Evolutionary conservation across 2,113 vertebrate species (phyloP).

Genomic region (Puntigrus tetrazona): DNA sequence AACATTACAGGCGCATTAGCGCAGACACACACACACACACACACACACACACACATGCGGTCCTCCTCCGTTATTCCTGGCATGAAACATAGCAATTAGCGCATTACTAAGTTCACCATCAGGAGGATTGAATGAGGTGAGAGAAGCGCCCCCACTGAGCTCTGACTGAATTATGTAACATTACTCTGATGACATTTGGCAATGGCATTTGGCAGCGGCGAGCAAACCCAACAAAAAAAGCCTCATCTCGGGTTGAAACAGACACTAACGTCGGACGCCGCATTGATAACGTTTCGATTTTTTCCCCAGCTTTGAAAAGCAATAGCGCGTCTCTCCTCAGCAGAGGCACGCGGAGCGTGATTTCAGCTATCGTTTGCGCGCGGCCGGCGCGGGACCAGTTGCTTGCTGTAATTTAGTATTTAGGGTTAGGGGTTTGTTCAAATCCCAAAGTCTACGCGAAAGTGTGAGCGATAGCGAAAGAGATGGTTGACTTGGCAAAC

Average conservation of each 20-base stretch:
- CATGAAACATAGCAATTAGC: slow-evolving; percentile 37
- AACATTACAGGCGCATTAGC: background rate
- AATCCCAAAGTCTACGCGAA: background rate
- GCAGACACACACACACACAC: slow-evolving; percentile 3
- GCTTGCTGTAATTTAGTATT: background rate
- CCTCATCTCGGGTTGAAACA: background rate
- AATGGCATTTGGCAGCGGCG: slow-evolving; percentile 31
- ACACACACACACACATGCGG: background rate
- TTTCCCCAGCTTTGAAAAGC: background rate
- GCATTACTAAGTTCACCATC: slow-evolving; percentile 27
- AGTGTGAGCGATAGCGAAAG: background rate
- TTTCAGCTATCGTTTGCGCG: background rate
- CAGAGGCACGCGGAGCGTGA: background rate
- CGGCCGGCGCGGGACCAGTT: background rate
- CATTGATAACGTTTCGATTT: background rate
- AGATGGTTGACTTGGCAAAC: slow-evolving; percentile 3
- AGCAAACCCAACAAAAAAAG: slow-evolving; percentile 4
- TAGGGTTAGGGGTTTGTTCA: background rate
- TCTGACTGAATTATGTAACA: slow-evolving; percentile 38
- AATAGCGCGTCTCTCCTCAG: background rate
- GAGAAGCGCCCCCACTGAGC: slow-evolving; percentile 22
- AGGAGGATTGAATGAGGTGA: slow-evolving; percentile 36
- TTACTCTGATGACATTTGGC: slow-evolving; percentile 39
- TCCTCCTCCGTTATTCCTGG: slow-evolving; percentile 18
- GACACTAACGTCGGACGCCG: background rate